Evolutionary conservation across 2,113 vertebrate species (phyloP), one percentile per base, ranked within the genome.

Genomic region (Ia io): DNA sequence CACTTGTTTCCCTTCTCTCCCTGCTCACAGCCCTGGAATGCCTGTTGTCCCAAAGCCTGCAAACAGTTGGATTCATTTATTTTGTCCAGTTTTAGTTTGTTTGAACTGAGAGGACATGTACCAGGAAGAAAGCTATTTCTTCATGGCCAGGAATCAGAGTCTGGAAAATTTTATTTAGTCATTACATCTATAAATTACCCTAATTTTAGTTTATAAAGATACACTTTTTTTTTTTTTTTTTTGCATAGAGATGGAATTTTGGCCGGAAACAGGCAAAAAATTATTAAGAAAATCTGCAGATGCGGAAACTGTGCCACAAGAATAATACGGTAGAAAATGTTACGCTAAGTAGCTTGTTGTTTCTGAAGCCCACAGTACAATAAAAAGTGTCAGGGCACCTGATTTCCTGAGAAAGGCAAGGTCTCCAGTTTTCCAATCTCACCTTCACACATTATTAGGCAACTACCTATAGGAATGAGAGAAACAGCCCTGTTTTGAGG

Each of bases 231-330:
- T 9, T 47, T 47, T 1, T 65, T n/a, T 47, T 84, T 84, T 80
- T 9, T 42, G 14, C 17, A 35, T 0, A 37, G 61, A 51, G 16
- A 82, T 42, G 8, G 12, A 87, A 84, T 79, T 74, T 79, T 30
- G 83, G 47, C 18, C 56, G 80, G 28, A 86, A 93, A 70, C 13
- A 86, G 10, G 22, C 30, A 88, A 86, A 85, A 2, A 23, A 90
- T 65, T 77, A 93, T 71, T 79, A 84, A 56, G 65, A 88, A 79
- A 94, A 84, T 65, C 44, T 67, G 30, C 40, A 95, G 25, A 89
- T 42, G 12, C 3, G 47, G 37, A 92, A n/a, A 59, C 14, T 35
- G 18, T 40, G 35, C 42, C 56, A 63, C 13, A 80, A 71, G 70
- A 89, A 92, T 25, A 91, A 80, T 61, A 23, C n/a, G 71, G 71